These are phyloP conservation scores for Anoplopoma fimbria DNA, from an alignment of 2,113 vertebrate species.

Conservation along the genomic window DNA sequence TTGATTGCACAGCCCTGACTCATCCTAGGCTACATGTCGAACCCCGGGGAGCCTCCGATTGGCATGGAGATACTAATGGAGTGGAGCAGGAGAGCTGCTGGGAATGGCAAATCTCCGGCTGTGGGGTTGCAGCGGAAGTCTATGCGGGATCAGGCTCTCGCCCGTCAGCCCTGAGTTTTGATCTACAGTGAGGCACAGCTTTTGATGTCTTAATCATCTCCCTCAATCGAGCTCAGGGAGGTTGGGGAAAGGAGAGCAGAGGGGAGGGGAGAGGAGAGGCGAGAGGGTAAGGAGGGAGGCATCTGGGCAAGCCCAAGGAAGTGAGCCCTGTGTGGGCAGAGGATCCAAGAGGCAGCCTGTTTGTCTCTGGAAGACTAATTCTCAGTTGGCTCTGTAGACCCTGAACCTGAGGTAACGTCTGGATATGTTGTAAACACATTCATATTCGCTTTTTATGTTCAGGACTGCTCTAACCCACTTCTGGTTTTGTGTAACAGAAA, in stretches of 20 bases:
- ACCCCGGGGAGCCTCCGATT: constrained; percentile 81
- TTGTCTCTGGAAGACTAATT: constrained; percentile 63
- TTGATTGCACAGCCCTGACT: constrained; percentile 81
- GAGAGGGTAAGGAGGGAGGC: constrained; percentile 57
- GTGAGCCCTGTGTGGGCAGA: constrained; percentile 64
- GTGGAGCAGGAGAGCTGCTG: constrained; percentile 81
- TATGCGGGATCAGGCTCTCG: constrained; percentile 77
- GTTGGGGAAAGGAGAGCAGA: constrained; percentile 64
- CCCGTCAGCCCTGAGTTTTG: constrained; percentile 79
- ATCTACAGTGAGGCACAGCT: constrained; percentile 78
- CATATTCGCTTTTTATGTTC: constrained; percentile 28
- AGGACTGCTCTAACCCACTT: constrained; percentile 46
- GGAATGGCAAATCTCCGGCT: constrained; percentile 82
- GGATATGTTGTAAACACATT: constrained; percentile 49
- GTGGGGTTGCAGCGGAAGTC: constrained; percentile 80
- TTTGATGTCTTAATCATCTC: constrained; percentile 85
- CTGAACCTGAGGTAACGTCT: constrained; percentile 44
- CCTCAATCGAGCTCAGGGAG: constrained; percentile 77
- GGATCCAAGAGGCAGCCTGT: constrained; percentile 46
- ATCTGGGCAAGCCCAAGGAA: constrained; percentile 69
- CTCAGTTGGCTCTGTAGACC: constrained; percentile 47
- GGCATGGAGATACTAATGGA: constrained; percentile 83
- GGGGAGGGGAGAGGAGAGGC: constrained; percentile 53
- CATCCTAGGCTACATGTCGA: constrained; percentile 82
- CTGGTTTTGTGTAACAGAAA: constrained; percentile 46